Evolutionary conservation across 1,140 invertebrate species (phyloP).

Genomic region (Drosophila oshimai): DNA sequence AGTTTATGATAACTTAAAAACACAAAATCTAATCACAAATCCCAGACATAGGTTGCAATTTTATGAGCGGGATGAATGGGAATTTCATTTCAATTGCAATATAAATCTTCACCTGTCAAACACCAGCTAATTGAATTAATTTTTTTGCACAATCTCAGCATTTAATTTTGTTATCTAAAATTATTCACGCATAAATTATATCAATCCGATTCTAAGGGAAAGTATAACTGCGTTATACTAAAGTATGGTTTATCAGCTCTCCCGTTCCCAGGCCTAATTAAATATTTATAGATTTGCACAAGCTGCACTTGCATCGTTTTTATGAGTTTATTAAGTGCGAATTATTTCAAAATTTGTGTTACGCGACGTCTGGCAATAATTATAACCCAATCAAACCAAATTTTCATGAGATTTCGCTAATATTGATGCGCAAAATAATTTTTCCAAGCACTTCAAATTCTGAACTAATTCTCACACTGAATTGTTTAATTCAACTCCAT

Average conservation of each 20-base stretch:
- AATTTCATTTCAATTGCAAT: neutral
- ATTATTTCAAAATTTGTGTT: conserved; percentile 39
- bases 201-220: conserved; percentile 25
- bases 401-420: neutral
- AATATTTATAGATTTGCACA: conserved; percentile 57
- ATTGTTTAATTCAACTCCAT: conserved; percentile 3
- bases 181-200: conserved; percentile 60
- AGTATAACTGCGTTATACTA: conserved; percentile 20
- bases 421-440: conserved; percentile 15
- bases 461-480: conserved; percentile 17
- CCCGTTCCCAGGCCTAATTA: conserved; percentile 51
- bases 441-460: neutral
- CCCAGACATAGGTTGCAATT: neutral
- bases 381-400: conserved; percentile 23
- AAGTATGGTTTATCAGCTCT: neutral
- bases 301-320: conserved; percentile 31
- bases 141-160: conserved; percentile 20
- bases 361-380: conserved; percentile 2
- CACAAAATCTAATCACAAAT: conserved; percentile 31
- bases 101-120: conserved; percentile 36
- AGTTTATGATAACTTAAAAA: neutral
- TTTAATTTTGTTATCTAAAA: conserved; percentile 52
- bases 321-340: conserved; percentile 41
- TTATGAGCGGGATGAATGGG: neutral
- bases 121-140: conserved; percentile 28